These are phyloP conservation scores for Polypedilum vanderplanki DNA, from an alignment of 1,140 invertebrate species.

Conservation along the genomic window DNA sequence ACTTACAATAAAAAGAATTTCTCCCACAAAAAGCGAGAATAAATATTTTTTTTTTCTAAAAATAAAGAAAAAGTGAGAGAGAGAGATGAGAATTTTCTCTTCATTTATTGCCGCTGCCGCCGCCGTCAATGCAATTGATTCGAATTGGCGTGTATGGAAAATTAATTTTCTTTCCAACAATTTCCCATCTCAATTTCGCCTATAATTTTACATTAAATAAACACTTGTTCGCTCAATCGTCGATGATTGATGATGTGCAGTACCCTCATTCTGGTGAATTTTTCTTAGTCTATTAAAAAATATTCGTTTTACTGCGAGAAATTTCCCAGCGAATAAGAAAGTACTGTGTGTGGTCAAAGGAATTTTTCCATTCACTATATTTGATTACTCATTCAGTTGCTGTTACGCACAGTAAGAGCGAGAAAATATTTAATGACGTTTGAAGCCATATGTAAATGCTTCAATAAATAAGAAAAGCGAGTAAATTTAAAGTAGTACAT, in stretches of 20 bases:
- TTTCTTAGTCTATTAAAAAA: background rate
- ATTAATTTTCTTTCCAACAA: background rate
- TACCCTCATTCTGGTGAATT: constrained; percentile 4
- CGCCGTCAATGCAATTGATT: too few relatives aligned
- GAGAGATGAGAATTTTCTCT: too few relatives aligned
- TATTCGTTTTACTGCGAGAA: background rate
- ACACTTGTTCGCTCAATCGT: constrained; percentile 25
- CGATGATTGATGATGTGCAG: constrained; percentile 23
- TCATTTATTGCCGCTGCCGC: too few relatives aligned
- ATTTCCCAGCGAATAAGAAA: background rate
- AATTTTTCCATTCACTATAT: background rate
- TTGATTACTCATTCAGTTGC: background rate
- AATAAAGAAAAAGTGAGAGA: too few relatives aligned
- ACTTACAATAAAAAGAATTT: too few relatives aligned
- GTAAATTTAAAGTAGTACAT: background rate
- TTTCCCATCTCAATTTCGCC: constrained; percentile 11
- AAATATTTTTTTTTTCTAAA: too few relatives aligned
- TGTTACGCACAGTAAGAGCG: background rate
- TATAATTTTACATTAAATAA: constrained; percentile 24
- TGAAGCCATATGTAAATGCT: background rate
- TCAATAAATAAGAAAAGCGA: background rate
- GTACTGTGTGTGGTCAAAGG: too few relatives aligned
- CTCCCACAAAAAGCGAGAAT: too few relatives aligned
- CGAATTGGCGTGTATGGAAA: background rate
- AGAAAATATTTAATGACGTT: background rate